phyloP scores from a whole-genome alignment of 2,113 vertebrate species.

The Apodemus speciosus region DNA sequence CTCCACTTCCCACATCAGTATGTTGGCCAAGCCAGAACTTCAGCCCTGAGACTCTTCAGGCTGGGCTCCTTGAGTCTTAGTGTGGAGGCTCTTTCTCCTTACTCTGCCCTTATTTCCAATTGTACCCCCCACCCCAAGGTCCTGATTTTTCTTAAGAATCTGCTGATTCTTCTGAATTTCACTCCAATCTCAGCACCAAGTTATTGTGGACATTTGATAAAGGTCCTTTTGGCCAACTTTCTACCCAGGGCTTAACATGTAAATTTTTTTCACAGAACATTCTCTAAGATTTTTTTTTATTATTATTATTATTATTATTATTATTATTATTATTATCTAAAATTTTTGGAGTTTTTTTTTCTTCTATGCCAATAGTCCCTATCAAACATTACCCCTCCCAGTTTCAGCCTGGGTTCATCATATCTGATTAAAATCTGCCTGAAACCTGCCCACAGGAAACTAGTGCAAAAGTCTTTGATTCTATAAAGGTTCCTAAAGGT shows the following conservation, averaged over 20 bases:
- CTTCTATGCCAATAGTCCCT: background rate
- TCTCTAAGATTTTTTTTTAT: background rate
- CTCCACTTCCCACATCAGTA: background rate
- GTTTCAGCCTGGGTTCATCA: background rate
- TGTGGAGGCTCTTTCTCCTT: background rate
- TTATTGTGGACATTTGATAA: background rate
- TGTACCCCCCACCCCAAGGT: background rate
- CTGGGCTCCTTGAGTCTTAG: background rate
- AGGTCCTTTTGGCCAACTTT: background rate
- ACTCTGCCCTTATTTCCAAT: background rate
- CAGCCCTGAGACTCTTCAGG: background rate
- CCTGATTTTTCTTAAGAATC: background rate
- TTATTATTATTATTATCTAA: constrained; percentile 51
- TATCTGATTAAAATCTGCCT: constrained; percentile 25
- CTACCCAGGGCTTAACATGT: background rate
- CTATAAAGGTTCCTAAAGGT: background rate
- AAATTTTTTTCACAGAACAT: constrained; percentile 4
- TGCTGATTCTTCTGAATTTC: background rate
- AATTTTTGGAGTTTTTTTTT: background rate
- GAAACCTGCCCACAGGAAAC: constrained; percentile 15
- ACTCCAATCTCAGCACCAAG: background rate
- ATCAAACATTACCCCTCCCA: background rate
- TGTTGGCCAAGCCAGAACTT: background rate
- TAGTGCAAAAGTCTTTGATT: background rate
- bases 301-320: constrained; percentile 41